Base-by-base conservation (phyloP, 2,797 vertebrate species). In the Gadopsis bispinosus region DNA sequence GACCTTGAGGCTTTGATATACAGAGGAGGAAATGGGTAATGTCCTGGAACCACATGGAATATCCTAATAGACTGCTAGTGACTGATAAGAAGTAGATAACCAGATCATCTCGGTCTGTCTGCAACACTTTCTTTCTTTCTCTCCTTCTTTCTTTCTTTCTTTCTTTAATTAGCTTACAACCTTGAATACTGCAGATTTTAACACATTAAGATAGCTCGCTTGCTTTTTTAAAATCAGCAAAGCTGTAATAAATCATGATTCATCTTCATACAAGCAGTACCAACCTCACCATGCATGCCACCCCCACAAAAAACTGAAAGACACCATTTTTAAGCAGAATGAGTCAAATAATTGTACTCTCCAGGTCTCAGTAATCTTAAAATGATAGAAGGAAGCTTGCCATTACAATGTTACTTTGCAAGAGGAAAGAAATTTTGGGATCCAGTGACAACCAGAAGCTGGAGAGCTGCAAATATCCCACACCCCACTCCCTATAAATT, bases 1-100 rank as follows among this genome's bases (percentile, higher is more conserved):
- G 76, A 75, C 58, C 69, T 85, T 4, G 37, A 86, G 75, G 83
- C 93, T 94, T 93, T 94, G 92, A 94, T 92, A 94, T 93, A 92
- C 93, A 92, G 90, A 89, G 85, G 83, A 94, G 94, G 93, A 94
- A 95, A 94, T 94, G 93, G 92, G 87, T 93, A 93, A 95, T 93
- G 94, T 94, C 92, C 92, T 94, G 87, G 87, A 93, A 94, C 92
- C 90, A 91, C 92, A 94, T 91, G 90, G 89, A 91, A 91, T 84
- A 91, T 92, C 91, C 92, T 93, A 92, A 93, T 91, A 92, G 87
- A 85, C 91, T 26, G 89, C 92, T 83, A 79, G 86, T 90, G 92
- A 92, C 88, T 92, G 92, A 94, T 93, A 94, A 93, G 87, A 77
- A 78, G 73, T 73, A 93, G 89, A 92, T 90, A 91, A 89, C 79